Evolutionary conservation across 2,888 invertebrate species (phyloP).

Genomic region (Nemoura dubitans): DNA sequence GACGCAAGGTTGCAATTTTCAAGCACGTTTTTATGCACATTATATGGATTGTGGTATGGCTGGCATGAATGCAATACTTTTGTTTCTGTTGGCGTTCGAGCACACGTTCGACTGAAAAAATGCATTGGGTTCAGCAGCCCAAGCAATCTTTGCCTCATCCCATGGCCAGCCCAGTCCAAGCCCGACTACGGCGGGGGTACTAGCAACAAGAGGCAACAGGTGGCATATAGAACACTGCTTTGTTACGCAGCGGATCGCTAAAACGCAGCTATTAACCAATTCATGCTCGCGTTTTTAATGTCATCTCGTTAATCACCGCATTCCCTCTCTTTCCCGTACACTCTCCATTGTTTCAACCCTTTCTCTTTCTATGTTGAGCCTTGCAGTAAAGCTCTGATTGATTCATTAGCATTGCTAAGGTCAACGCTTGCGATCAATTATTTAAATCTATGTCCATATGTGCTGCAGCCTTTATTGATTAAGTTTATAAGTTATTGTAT

Average conservation of each 20-base stretch:
- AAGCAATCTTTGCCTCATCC: too few species aligned
- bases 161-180: too few species aligned
- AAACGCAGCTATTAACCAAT: slow-evolving; percentile 1
- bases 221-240: neutral
- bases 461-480: neutral
- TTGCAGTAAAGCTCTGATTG: neutral
- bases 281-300: neutral
- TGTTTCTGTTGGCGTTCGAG: too few species aligned
- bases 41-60: too few species aligned
- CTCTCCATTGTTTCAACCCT: neutral
- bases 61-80: too few species aligned
- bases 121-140: too few species aligned
- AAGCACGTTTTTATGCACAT: too few species aligned
- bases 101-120: too few species aligned
- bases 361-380: neutral
- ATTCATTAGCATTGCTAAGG: neutral
- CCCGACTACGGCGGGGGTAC: too few species aligned
- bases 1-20: too few species aligned
- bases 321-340: neutral
- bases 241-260: neutral
- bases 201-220: neutral
- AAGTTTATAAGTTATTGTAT: neutral
- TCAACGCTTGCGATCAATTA: neutral
- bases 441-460: neutral
- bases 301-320: neutral